Evolutionary conservation across 2,888 invertebrate genomes (phyloP).

Genomic region (Idaea dimidiata): DNA sequence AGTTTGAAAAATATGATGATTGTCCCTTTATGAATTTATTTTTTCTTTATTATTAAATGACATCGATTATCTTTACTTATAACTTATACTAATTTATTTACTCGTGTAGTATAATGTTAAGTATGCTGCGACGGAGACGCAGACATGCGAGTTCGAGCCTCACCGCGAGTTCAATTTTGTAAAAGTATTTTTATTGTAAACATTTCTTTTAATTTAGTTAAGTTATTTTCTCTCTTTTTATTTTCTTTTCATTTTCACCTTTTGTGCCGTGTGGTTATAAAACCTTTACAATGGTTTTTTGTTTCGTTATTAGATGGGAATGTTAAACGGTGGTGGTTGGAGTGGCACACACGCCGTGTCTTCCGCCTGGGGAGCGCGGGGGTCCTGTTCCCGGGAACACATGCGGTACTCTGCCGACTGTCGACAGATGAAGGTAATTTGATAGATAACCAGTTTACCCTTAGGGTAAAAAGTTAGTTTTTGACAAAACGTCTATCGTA

Average conservation of each 20-base stretch:
- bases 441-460: background rate
- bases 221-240: too few species aligned
- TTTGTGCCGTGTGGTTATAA: background rate
- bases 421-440: slow-evolving; percentile 61
- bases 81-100: slow-evolving; percentile 9
- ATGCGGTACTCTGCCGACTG: slow-evolving; percentile 66
- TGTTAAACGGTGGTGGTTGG: slow-evolving; percentile 57
- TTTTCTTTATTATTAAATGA: too few species aligned
- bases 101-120: too few species aligned
- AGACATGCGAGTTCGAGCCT: too few species aligned
- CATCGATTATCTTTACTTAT: too few species aligned
- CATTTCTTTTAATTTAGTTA: too few species aligned
- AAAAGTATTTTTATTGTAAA: too few species aligned
- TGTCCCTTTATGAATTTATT: too few species aligned
- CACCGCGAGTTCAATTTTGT: too few species aligned
- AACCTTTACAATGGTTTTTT: background rate
- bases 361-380: slow-evolving; percentile 56
- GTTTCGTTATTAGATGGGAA: slow-evolving; percentile 53
- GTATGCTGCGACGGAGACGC: too few species aligned
- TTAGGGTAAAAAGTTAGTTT: background rate
- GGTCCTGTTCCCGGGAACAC: slow-evolving; percentile 60
- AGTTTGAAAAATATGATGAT: too few species aligned
- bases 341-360: slow-evolving; percentile 46
- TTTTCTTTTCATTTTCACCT: too few species aligned
- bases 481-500: background rate